Evolutionary conservation across 2,797 vertebrate genomes (phyloP).

Genomic region (Simalia tracyae): DNA sequence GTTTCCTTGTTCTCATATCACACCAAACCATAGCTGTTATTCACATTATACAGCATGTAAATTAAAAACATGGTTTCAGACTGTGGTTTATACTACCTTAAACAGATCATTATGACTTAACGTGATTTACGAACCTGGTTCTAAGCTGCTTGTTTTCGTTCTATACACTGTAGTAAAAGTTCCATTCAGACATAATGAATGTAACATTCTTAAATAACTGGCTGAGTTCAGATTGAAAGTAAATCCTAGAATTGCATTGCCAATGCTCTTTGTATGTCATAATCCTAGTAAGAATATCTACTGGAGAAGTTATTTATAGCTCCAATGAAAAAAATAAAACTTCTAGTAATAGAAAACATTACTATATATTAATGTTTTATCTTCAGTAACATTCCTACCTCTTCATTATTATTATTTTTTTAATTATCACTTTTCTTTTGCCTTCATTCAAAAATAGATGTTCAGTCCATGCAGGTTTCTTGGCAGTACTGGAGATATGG

Average conservation of each 20-base stretch:
- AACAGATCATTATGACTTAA: no score
- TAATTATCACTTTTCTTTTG: background rate
- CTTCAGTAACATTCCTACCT: background rate
- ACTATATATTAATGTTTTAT: conserved; percentile 25
- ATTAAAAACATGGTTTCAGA: no score
- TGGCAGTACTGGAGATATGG: background rate
- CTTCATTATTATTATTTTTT: background rate
- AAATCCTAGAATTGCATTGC: conserved; percentile 4
- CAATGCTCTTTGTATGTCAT: conserved; percentile 13
- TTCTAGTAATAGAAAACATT: background rate
- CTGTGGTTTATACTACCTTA: no score
- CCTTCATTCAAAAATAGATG: background rate
- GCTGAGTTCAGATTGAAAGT: background rate
- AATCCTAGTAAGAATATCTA: background rate
- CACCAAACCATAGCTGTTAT: no score
- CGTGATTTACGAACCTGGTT: no score
- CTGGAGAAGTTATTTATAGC: conserved; percentile 38
- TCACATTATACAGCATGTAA: no score
- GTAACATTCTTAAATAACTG: background rate
- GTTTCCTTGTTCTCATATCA: no score
- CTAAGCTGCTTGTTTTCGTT: no score
- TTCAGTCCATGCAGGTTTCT: background rate
- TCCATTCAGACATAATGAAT: background rate
- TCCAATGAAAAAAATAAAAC: background rate
- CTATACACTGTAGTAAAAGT: background rate